phyloP scores from a whole-genome alignment of 2,888 invertebrate species.

The Drosophila diplacantha region DNA sequence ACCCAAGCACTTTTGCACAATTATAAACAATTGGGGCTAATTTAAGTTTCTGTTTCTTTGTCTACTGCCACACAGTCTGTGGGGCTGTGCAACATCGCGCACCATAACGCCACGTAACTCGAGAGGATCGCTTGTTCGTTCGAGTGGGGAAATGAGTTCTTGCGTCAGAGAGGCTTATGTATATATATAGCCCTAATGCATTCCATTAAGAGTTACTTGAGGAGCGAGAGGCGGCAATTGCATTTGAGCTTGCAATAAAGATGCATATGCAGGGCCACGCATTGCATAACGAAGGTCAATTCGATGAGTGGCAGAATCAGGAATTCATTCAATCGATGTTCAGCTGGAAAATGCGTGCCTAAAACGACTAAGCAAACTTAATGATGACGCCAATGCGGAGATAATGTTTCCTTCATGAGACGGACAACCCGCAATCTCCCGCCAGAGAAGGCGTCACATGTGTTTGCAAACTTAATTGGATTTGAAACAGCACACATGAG shows the following conservation, averaged over 20 bases:
- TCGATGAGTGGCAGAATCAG: slow-evolving; percentile 10
- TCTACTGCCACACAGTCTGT: slow-evolving; percentile 10
- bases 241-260: slow-evolving; percentile 14
- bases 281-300: slow-evolving; percentile 32
- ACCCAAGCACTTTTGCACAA: slow-evolving; percentile 36
- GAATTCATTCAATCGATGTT: slow-evolving; percentile 2
- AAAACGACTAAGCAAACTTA: not conserved
- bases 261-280: slow-evolving; percentile 5
- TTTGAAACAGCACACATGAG: slow-evolving; percentile 4
- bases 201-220: slow-evolving; percentile 59
- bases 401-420: slow-evolving; percentile 14
- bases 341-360: not conserved
- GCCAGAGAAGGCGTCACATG: not conserved
- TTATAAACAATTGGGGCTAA: slow-evolving; percentile 73
- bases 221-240: slow-evolving; percentile 29
- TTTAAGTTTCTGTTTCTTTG: slow-evolving; percentile 54
- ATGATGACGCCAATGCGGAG: slow-evolving; percentile 1
- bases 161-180: slow-evolving; percentile 20
- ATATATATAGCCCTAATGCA: slow-evolving; percentile 49
- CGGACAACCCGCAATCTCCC: slow-evolving; percentile 21
- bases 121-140: slow-evolving; percentile 31
- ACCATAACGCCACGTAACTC: slow-evolving; percentile 54
- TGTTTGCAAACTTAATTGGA: slow-evolving; percentile 11
- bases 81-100: slow-evolving; percentile 19
- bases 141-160: slow-evolving; percentile 42